These are phyloP conservation scores for Cyprinodon brontotheroides DNA, from an alignment of 2,113 vertebrate species.

Conservation along the genomic window DNA sequence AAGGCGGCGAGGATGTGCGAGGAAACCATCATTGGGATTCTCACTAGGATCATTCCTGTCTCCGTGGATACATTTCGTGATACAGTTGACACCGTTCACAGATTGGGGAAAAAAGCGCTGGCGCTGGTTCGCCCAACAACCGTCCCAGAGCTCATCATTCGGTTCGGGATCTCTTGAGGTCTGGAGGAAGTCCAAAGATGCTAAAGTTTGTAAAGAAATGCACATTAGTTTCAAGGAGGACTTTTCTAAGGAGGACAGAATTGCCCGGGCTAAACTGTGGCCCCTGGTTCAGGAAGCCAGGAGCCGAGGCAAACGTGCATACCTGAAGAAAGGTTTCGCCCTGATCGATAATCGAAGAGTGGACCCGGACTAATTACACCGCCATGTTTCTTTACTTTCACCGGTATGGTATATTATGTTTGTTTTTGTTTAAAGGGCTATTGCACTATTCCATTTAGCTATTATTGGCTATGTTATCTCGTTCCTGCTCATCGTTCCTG, in stretches of 20 bases:
- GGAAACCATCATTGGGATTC: background rate
- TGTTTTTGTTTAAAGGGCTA: background rate
- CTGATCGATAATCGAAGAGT: background rate
- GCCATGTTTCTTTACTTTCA: background rate
- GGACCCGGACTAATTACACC: background rate
- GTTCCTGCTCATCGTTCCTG: background rate
- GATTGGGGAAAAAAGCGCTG: background rate
- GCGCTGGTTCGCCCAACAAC: background rate
- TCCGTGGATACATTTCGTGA: background rate
- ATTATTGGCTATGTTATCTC: background rate
- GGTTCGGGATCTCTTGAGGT: background rate
- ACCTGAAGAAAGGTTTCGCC: background rate
- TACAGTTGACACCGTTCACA: background rate
- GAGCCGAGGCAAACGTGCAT: background rate
- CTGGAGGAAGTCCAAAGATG: background rate
- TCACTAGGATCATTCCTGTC: background rate
- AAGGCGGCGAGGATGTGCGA: background rate
- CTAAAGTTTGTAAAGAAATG: background rate
- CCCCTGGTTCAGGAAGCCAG: background rate
- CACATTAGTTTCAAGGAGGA: slow-evolving; percentile 1
- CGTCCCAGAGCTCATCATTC: background rate
- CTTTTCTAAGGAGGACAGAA: background rate
- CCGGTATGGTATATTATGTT: background rate
- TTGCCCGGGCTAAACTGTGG: background rate
- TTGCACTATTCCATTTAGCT: background rate